Percentiles rank a stretch among this genome's conserved stretches.
Evolutionary conservation across 2,888 invertebrate genomes (phyloP).

Genomic region (Stenchaetothrips biformis): DNA sequence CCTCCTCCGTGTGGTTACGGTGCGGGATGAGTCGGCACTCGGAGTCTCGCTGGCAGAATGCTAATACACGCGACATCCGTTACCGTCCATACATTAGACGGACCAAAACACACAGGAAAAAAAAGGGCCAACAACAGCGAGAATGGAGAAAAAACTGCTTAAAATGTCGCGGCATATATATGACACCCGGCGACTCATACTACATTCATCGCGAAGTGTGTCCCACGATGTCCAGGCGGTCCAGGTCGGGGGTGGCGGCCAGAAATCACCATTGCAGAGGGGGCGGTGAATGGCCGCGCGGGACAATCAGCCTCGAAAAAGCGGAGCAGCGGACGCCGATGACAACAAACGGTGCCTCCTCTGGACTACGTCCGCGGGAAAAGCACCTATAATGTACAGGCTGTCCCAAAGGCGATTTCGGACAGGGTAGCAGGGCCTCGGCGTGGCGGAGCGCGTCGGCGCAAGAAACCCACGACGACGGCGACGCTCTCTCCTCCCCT

Average conservation of each 20-base stretch:
- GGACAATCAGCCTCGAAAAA: too few species aligned
- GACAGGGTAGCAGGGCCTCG: not conserved
- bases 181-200: not conserved
- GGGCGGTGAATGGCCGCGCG: too few species aligned
- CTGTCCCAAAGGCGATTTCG: not conserved
- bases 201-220: not conserved
- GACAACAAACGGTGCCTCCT: too few species aligned
- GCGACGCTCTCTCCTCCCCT: not conserved
- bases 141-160: constrained; percentile 6
- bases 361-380: not conserved
- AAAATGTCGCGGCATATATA: not conserved
- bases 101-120: not conserved
- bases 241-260: too few species aligned
- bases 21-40: not conserved
- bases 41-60: not conserved
- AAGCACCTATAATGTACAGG: not conserved
- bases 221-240: too few species aligned
- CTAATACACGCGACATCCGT: constrained; percentile 17
- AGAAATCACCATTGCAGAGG: too few species aligned
- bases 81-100: constrained; percentile 20
- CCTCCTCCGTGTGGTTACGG: not conserved
- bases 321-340: too few species aligned
- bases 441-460: not conserved
- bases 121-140: not conserved
- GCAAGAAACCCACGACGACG: not conserved